phyloP scores from a whole-genome alignment of 2,113 vertebrate genomes.

The Anguilla rostrata region DNA sequence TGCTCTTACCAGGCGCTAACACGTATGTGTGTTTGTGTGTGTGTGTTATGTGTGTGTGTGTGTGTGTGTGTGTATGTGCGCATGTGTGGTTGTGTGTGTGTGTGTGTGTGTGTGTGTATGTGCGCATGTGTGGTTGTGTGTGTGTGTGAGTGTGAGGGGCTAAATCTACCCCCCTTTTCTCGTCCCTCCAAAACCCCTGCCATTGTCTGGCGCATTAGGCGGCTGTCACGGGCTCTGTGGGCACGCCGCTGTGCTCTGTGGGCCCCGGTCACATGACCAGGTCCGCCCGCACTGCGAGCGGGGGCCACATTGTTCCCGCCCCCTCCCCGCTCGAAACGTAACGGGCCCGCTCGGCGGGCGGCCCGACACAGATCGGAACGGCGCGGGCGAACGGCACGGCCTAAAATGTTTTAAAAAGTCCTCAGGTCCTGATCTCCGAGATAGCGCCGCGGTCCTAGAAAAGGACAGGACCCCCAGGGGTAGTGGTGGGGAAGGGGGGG shows the following conservation, averaged over 20 bases:
- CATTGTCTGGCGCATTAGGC: not conserved
- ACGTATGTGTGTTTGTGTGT: too few relatives aligned
- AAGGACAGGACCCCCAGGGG: conserved; percentile 10
- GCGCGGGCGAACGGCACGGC: not conserved
- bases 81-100: too few relatives aligned
- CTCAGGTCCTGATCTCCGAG: conserved; percentile 5
- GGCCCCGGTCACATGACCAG: not conserved
- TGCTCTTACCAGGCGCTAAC: too few relatives aligned
- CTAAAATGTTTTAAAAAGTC: not conserved
- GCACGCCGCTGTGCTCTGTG: not conserved
- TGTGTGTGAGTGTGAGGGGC: not conserved
- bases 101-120: not conserved
- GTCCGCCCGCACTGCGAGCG: not conserved
- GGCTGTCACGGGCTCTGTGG: not conserved
- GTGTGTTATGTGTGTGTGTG: too few relatives aligned
- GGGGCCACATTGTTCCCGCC: not conserved
- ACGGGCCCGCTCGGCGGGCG: not conserved
- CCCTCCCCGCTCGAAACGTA: not conserved
- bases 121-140: not conserved
- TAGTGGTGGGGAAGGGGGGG: not conserved
- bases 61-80: too few relatives aligned
- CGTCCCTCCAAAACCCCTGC: not conserved
- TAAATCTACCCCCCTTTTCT: not conserved
- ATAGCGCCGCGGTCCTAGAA: conserved; percentile 15
- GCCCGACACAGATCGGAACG: not conserved